These are phyloP conservation scores for Gymnodraco acuticeps DNA, from an alignment of 2,797 vertebrate species.

Conservation along the genomic window DNA sequence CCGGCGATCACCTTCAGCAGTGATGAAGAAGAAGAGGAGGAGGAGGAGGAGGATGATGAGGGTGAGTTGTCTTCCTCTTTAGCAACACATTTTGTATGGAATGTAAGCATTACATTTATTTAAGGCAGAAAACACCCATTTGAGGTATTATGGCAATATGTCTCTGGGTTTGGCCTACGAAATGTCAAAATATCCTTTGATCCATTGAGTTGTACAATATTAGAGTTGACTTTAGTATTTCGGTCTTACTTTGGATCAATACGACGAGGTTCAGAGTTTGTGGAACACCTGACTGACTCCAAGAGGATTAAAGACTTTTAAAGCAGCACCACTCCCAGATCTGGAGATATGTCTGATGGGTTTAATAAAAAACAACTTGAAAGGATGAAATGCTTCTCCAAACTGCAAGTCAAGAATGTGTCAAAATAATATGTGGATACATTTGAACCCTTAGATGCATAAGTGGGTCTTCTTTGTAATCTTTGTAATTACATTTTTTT, in stretches of 20 bases:
- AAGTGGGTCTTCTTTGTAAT: no score
- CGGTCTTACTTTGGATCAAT: slow-evolving; percentile 18
- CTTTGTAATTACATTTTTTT: no score
- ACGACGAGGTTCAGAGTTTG: slow-evolving; percentile 8
- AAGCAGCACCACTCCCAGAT: slow-evolving; percentile 42
- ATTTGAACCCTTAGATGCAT: neutral
- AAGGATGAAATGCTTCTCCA: neutral
- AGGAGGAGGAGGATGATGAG: slow-evolving; percentile 82
- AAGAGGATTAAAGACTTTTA: slow-evolving; percentile 22
- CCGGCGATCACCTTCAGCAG: slow-evolving; percentile 89
- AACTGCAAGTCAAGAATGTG: neutral
- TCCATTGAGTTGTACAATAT: neutral
- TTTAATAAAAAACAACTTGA: neutral
- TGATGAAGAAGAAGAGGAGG: slow-evolving; percentile 88
- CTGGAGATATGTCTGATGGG: neutral
- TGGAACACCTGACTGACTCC: slow-evolving; percentile 2
- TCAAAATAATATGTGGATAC: neutral
- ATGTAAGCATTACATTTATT: neutral
- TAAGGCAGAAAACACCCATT: neutral
- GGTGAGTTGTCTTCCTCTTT: slow-evolving; percentile 52
- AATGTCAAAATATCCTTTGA: neutral
- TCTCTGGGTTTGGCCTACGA: neutral
- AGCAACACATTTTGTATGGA: neutral
- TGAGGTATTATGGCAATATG: neutral
- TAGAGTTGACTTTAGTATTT: neutral